phyloP scores from a whole-genome alignment of 2,113 vertebrate species.

The Peromyscus maniculatus region DNA sequence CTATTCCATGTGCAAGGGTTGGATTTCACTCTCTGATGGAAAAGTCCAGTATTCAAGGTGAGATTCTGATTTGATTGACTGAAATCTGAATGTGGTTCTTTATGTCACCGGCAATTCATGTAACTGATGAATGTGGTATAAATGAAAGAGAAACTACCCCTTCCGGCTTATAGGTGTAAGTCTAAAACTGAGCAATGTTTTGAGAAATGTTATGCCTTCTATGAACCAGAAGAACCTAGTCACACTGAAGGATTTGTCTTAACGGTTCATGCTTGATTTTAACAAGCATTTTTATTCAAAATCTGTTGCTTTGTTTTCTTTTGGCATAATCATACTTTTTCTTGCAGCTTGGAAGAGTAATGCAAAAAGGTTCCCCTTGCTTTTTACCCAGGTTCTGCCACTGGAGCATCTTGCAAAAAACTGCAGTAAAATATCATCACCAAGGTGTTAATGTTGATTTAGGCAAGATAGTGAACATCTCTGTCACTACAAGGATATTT shows the following conservation, averaged over 20 bases:
- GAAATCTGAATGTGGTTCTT: constrained; percentile 25
- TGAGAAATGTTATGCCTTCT: constrained; percentile 16
- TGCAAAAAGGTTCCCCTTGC: not conserved
- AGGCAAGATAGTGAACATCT: constrained; percentile 12
- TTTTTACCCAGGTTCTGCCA: constrained; percentile 19
- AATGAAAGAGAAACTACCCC: constrained; percentile 9
- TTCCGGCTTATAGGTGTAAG: constrained; percentile 55
- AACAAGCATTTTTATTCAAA: constrained; percentile 31
- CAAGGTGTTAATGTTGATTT: not conserved
- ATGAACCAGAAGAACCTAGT: constrained; percentile 3
- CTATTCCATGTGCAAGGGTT: constrained; percentile 75
- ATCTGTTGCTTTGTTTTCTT: constrained; percentile 39
- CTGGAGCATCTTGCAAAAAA: not conserved
- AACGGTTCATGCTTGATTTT: constrained; percentile 26
- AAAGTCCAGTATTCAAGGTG: constrained; percentile 8
- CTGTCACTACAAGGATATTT: not conserved
- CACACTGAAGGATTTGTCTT: constrained; percentile 50
- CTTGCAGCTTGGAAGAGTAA: not conserved
- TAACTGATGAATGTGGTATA: constrained; percentile 30
- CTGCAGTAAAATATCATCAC: not conserved
- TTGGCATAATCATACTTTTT: constrained; percentile 15
- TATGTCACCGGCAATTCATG: not conserved
- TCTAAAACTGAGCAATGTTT: constrained; percentile 58
- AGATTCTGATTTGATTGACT: constrained; percentile 38
- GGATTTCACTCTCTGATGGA: not conserved